A percentile compares a stretch with the other conserved stretches of the same genome.
phyloP scores from a whole-genome alignment of 2,797 vertebrate species.

The Syndactyla subalaris region DNA sequence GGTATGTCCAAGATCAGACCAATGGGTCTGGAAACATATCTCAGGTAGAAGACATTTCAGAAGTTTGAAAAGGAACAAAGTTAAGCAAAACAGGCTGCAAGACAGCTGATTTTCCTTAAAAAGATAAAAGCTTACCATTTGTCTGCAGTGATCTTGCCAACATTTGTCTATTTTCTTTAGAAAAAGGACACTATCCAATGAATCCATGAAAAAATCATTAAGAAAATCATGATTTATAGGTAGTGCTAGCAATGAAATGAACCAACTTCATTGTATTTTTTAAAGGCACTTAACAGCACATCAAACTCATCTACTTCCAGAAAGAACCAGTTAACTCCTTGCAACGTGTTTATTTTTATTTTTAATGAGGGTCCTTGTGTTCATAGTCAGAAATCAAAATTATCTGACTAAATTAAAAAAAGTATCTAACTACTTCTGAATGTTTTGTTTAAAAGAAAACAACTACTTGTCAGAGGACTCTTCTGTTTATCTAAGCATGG shows the following conservation, averaged over 20 bases:
- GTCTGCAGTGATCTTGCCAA: slow-evolving; percentile 99
- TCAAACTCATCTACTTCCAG: neutral
- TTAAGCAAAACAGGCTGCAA: neutral
- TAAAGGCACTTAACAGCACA: neutral
- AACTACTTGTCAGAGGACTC: neutral
- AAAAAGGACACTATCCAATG: slow-evolving; percentile 98
- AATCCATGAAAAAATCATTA: slow-evolving; percentile 85
- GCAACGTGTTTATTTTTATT: neutral
- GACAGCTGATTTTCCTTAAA: neutral
- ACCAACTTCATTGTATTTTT: neutral
- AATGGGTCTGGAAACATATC: neutral
- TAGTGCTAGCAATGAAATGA: neutral
- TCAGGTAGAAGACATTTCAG: neutral
- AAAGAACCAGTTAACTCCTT: neutral
- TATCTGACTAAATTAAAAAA: neutral
- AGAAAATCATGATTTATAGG: slow-evolving; percentile 64
- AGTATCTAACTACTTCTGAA: neutral
- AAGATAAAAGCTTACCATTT: slow-evolving; percentile 87
- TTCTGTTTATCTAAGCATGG: neutral
- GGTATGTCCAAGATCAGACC: neutral
- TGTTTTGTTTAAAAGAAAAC: neutral
- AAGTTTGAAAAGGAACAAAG: neutral
- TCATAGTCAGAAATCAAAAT: neutral
- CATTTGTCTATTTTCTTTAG: slow-evolving; percentile 99
- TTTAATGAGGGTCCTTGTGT: neutral